Base-by-base conservation (phyloP, 2,888 invertebrate species). In the Noctua janthe region DNA sequence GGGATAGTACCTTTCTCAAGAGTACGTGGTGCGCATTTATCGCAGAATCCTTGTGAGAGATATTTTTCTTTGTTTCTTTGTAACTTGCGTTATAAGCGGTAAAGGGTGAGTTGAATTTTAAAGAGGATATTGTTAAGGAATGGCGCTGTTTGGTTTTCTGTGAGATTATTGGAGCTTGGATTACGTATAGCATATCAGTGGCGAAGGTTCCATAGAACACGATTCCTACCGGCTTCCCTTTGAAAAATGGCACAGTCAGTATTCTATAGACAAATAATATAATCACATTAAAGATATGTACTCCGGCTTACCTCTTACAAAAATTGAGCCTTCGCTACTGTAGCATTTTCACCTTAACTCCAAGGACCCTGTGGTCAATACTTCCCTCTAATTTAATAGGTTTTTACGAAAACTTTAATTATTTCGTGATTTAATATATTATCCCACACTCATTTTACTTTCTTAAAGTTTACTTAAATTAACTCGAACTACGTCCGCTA, bases 1-100 rank as follows among this genome's bases (percentile, higher is more conserved):
- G 80, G 88, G 85, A 35, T 67, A 17, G 35, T 59, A 79, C 78
- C 78, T 75, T 47, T 71, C 69, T 85, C 82, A 76, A 82, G 70
- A 70, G 23, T 39, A 81, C 85, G 84, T 84, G 84, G 66, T 62
- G 43, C 70, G 69, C 59, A 73, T 84, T 66, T 62, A 75, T 71
- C 39, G 39, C 29, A n/a, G 35, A 71, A 51, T 74, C 73, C 51
- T 39, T 70, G 43, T 15, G 72, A 43, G 29, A 70, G 35, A 71
- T 66, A 71, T 39, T 69, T 64, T 70, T 56, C 29, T 80, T 20
- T 71, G 47, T 70, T 56, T 72, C 51, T 80, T 70, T 73, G 69
- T 51, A 75, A 20, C 5, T 62, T 54, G 35, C 10, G 54, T 29
- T 71, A 10, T 39, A 73, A 71, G 35, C 43, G 62, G 20, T 39